Percentiles rank a stretch among this genome's conserved stretches.
These are phyloP conservation scores for Diabrotica undecimpunctata DNA, from an alignment of 1,140 invertebrate genomes.

Conservation along the genomic window DNA sequence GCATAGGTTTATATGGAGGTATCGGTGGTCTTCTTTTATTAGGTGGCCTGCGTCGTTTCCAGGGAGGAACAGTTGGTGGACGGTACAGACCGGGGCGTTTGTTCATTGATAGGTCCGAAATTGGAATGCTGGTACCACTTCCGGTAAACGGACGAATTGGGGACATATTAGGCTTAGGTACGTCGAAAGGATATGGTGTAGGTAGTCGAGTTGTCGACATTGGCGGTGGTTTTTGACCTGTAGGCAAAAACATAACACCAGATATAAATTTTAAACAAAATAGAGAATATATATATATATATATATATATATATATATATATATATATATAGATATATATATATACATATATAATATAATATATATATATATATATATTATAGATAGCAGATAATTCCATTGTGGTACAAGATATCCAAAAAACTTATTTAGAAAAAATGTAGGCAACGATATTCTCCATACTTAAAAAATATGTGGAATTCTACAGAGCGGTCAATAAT, in stretches of 20 bases:
- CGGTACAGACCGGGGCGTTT: constrained; percentile 56
- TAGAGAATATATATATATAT: neutral
- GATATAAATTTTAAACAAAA: no score
- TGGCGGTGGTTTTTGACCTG: constrained; percentile 50
- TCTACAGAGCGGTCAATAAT: no score
- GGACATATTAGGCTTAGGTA: constrained; percentile 35
- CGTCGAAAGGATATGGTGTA: constrained; percentile 66
- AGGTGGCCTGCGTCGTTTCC: constrained; percentile 53
- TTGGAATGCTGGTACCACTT: constrained; percentile 60
- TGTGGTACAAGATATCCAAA: no score
- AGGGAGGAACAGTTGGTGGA: constrained; percentile 54
- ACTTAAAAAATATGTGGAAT: no score
- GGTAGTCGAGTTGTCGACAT: constrained; percentile 53
- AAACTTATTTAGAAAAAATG: no score
- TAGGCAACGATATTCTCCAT: no score
- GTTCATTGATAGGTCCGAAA: constrained; percentile 65
- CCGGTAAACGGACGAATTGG: constrained; percentile 52
- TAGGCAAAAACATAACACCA: neutral
- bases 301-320: neutral
- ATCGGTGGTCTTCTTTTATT: constrained; percentile 43
- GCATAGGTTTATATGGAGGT: constrained; percentile 55
- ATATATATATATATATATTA: no score
- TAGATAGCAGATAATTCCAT: no score
- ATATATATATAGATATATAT: no score
- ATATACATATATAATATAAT: no score